Conservation (phyloP, 2,888 invertebrate genomes). For the Drosophila longiperda region DNA sequence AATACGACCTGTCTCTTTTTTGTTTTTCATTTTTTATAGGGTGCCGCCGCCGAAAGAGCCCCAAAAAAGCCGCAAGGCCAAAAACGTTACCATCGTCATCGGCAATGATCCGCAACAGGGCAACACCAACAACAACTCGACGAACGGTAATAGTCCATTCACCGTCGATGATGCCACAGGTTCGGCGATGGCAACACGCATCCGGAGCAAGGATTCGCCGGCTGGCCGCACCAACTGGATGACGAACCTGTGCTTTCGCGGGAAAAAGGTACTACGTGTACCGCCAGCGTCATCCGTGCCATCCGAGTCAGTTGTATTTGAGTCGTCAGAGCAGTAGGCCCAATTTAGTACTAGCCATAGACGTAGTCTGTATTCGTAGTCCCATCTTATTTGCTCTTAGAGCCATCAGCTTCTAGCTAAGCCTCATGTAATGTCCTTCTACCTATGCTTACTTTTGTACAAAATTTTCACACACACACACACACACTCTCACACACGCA, state of each 20-base stretch:
- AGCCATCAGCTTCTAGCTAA: constrained; percentile 10
- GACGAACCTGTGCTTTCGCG: constrained; percentile 83
- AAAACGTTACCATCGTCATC: constrained; percentile 67
- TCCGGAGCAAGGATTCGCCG: constrained; percentile 55
- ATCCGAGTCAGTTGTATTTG: constrained; percentile 86
- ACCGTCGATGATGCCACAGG: constrained; percentile 22
- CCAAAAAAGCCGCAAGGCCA: constrained; percentile 61
- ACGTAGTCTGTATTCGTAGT: constrained; percentile 48
- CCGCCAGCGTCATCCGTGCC: constrained; percentile 84
- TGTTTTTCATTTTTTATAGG: constrained; percentile 28
- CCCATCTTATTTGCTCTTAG: constrained; percentile 13
- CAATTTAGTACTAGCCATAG: constrained; percentile 60
- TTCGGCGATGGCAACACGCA: constrained; percentile 43
- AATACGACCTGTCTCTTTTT: background rate
- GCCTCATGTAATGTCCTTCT: background rate
- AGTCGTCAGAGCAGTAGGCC: constrained; percentile 85
- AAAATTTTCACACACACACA: background rate
- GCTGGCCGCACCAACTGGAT: constrained; percentile 77
- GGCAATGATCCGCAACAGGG: constrained; percentile 57
- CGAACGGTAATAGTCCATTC: constrained; percentile 1
- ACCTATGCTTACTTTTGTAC: constrained; percentile 1
- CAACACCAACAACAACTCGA: constrained; percentile 51
- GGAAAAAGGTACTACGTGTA: constrained; percentile 85
- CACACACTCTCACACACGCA: background rate
- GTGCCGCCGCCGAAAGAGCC: constrained; percentile 74